Conservation (phyloP, 2,113 vertebrate species). For the Pelvicachromis taeniatus region DNA sequence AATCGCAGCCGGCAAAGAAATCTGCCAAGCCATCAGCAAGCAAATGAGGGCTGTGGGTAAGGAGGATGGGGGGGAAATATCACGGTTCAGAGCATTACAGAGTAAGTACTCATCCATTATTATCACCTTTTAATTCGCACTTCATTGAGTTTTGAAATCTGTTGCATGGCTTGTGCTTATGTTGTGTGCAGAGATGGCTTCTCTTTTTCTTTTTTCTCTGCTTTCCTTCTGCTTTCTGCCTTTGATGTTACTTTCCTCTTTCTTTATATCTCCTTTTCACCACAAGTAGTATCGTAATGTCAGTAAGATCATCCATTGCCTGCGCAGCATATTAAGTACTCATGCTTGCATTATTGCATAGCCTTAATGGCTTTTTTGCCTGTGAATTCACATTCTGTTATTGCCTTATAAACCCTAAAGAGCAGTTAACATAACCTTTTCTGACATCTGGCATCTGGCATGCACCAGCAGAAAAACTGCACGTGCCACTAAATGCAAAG, state of each 20-base stretch:
- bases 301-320: neutral
- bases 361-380: conserved; percentile 1
- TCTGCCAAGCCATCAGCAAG: conserved; percentile 97
- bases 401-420: neutral
- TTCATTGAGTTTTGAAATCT: neutral
- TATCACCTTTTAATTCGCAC: conserved; percentile 12
- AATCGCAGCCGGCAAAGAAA: conserved; percentile 96
- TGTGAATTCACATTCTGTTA: conserved; percentile 4
- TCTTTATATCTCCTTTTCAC: conserved; percentile 1
- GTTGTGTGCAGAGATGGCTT: neutral
- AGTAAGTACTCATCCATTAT: conserved; percentile 75
- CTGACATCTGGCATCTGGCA: conserved; percentile 23
- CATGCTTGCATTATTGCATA: conserved; percentile 4
- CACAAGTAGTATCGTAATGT: neutral
- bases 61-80: conserved; percentile 78
- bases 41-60: conserved; percentile 99
- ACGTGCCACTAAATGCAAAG: conserved; percentile 18
- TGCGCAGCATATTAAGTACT: neutral
- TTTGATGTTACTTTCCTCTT: neutral
- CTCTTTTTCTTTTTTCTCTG: neutral
- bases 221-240: neutral
- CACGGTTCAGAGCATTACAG: conserved; percentile 78
- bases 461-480: conserved; percentile 20
- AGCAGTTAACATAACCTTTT: neutral
- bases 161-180: conserved; percentile 45